Conservation (phyloP, 2,888 invertebrate species). For the Petrophora chlorosata region DNA sequence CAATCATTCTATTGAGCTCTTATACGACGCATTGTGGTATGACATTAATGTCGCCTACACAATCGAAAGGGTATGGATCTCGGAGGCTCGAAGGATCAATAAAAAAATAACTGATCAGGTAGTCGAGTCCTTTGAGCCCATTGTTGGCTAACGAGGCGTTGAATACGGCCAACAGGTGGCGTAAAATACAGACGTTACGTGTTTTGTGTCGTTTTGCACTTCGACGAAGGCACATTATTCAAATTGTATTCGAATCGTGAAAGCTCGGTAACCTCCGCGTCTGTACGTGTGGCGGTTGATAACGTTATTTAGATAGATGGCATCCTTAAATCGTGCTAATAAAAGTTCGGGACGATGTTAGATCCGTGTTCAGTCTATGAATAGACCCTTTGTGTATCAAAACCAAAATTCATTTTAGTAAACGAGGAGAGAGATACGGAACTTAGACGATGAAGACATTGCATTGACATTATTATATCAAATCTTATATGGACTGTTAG, state of each 20-base stretch:
- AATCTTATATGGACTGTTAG: no score
- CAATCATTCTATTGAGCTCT: slow-evolving; percentile 45
- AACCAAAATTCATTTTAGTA: slow-evolving; percentile 4
- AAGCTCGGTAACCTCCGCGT: slow-evolving; percentile 73
- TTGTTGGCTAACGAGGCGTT: slow-evolving; percentile 75
- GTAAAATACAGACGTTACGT: slow-evolving; percentile 45
- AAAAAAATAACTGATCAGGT: slow-evolving; percentile 59
- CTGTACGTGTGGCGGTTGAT: slow-evolving; percentile 69
- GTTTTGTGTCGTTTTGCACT: slow-evolving; percentile 66
- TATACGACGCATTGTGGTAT: slow-evolving; percentile 66
- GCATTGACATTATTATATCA: no score
- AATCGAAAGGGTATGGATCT: slow-evolving; percentile 45
- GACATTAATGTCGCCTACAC: slow-evolving; percentile 68
- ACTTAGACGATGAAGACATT: no score
- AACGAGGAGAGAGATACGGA: not conserved
- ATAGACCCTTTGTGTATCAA: slow-evolving; percentile 12
- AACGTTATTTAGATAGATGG: slow-evolving; percentile 46
- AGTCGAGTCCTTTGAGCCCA: slow-evolving; percentile 59
- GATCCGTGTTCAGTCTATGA: slow-evolving; percentile 40
- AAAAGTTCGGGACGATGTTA: slow-evolving; percentile 35
- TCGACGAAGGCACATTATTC: slow-evolving; percentile 77
- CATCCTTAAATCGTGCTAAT: slow-evolving; percentile 28
- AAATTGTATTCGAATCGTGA: slow-evolving; percentile 79
- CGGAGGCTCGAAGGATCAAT: slow-evolving; percentile 56
- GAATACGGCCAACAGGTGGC: slow-evolving; percentile 71